phyloP scores from a whole-genome alignment of 2,888 invertebrate species.

The Theodoxus fluviatilis region DNA sequence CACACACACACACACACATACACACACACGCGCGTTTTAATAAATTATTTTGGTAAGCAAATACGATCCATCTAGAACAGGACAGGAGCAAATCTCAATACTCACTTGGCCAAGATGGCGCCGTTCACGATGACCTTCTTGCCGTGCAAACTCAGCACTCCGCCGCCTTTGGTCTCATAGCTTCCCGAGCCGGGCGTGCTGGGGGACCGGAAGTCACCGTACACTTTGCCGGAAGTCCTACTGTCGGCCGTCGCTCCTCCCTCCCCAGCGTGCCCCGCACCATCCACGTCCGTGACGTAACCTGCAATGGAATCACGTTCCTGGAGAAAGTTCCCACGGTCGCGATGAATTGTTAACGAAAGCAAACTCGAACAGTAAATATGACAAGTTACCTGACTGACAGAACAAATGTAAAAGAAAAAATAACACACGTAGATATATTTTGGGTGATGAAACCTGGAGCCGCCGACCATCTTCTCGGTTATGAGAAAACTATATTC shows the following conservation, averaged over 20 bases:
- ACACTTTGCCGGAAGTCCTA: slow-evolving; percentile 28
- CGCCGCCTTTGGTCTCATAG: slow-evolving; percentile 38
- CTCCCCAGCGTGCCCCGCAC: slow-evolving; percentile 46
- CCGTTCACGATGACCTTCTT: slow-evolving; percentile 34
- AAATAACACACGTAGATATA: neutral
- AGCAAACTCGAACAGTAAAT: neutral
- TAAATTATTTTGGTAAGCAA: neutral
- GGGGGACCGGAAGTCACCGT: slow-evolving; percentile 41
- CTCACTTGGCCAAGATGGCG: slow-evolving; percentile 44
- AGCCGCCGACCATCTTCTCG: no score
- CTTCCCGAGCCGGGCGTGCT: slow-evolving; percentile 38
- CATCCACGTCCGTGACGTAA: slow-evolving; percentile 32
- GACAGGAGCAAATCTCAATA: neutral
- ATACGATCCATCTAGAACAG: neutral
- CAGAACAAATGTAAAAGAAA: neutral
- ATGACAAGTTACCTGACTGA: neutral
- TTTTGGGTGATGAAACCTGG: neutral
- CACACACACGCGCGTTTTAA: neutral
- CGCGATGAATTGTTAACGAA: no score
- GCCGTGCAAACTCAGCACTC: slow-evolving; percentile 37
- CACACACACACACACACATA: neutral
- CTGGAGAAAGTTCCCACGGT: no score
- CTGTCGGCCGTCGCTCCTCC: slow-evolving; percentile 34
- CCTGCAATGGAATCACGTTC: slow-evolving; percentile 34
- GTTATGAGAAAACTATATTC: no score